phyloP scores from a whole-genome alignment of 2,888 invertebrate species.

The Atrina japonica region DNA sequence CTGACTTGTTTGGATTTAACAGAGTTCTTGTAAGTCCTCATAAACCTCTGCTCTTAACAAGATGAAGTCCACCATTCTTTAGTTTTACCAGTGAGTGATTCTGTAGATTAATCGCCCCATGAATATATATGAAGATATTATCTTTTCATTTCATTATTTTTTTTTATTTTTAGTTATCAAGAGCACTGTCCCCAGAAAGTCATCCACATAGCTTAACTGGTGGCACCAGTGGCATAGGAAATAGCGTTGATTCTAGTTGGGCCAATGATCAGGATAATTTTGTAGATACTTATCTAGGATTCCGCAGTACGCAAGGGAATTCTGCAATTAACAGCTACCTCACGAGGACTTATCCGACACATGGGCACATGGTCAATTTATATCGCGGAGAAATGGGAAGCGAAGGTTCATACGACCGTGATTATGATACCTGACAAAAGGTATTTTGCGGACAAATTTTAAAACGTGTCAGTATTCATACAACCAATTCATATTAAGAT shows the following conservation, averaged over 20 bases:
- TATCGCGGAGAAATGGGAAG: constrained; percentile 46
- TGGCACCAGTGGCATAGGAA: constrained; percentile 50
- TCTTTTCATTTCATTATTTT: too few relatives aligned
- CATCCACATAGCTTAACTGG: constrained; percentile 39
- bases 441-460: background rate
- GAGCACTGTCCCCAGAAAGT: constrained; percentile 41
- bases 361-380: constrained; percentile 41
- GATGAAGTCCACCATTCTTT: too few relatives aligned
- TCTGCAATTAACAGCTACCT: constrained; percentile 42
- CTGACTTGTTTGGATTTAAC: too few relatives aligned
- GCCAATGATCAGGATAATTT: constrained; percentile 47
- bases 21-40: too few relatives aligned
- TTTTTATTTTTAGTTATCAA: constrained; percentile 40
- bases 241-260: constrained; percentile 53
- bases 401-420: constrained; percentile 42
- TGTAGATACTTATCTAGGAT: constrained; percentile 24
- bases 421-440: constrained; percentile 42
- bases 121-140: too few relatives aligned
- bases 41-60: too few relatives aligned
- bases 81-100: too few relatives aligned
- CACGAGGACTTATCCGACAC: constrained; percentile 34
- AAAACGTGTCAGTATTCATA: too few relatives aligned
- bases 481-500: too few relatives aligned
- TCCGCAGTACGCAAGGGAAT: constrained; percentile 35
- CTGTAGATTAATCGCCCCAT: too few relatives aligned